A percentile compares a stretch with the other conserved stretches of the same genome.
phyloP scores from a whole-genome alignment of 2,888 invertebrate species.

The Phragmatobia fuliginosa region DNA sequence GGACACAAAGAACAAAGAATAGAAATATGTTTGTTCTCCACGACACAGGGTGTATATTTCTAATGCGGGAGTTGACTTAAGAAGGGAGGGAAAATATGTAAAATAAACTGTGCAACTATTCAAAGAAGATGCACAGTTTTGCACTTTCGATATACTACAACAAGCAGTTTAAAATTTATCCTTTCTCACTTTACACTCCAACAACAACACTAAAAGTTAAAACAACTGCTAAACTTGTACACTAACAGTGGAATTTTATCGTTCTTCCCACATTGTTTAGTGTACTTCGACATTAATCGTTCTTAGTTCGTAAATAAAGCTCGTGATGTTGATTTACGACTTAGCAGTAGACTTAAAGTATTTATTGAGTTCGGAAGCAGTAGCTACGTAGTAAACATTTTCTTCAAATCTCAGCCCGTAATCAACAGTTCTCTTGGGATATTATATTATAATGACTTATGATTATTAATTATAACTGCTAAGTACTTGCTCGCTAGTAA shows the following conservation, averaged over 20 bases:
- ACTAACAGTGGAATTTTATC: constrained; percentile 52
- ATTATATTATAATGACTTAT: neutral
- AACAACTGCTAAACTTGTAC: constrained; percentile 42
- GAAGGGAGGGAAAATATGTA: too few relatives aligned
- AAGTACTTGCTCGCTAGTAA: neutral
- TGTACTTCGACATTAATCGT: constrained; percentile 21
- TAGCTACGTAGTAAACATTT: neutral
- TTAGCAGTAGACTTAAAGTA: constrained; percentile 11
- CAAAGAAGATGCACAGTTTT: neutral
- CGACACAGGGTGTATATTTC: too few relatives aligned
- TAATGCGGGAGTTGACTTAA: too few relatives aligned
- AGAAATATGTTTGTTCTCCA: too few relatives aligned
- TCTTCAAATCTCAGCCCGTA: neutral
- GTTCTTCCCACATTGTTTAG: constrained; percentile 29
- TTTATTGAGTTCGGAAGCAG: constrained; percentile 12
- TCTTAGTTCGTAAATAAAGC: constrained; percentile 18
- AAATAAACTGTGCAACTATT: neutral
- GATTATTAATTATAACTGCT: too few relatives aligned
- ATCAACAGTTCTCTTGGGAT: neutral
- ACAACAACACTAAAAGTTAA: constrained; percentile 37
- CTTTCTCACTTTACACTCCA: constrained; percentile 35
- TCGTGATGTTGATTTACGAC: constrained; percentile 22
- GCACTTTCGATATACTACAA: neutral
- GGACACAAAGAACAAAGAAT: too few relatives aligned
- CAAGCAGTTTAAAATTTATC: constrained; percentile 26